phyloP scores from a whole-genome alignment of 1,140 invertebrate genomes.

The Anoplophora glabripennis region DNA sequence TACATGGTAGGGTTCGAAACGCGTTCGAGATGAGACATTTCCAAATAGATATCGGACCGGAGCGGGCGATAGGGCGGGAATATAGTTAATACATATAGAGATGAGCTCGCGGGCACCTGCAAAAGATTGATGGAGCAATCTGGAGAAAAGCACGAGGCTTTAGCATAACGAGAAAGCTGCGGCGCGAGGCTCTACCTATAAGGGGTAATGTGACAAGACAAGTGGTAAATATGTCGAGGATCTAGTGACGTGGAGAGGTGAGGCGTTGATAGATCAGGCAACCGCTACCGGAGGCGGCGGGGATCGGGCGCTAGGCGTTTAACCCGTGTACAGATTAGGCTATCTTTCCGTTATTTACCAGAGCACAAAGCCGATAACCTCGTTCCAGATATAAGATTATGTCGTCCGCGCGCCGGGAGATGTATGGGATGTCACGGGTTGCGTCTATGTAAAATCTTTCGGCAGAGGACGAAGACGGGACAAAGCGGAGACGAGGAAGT shows the following conservation, averaged over 20 bases:
- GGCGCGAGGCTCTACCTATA: constrained; percentile 7
- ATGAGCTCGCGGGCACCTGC: no score
- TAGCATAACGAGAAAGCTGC: constrained; percentile 23
- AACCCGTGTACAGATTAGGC: constrained; percentile 27
- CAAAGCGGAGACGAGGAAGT: no score
- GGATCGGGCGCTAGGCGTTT: constrained; percentile 16
- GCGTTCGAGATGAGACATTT: no score
- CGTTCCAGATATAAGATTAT: constrained; percentile 17
- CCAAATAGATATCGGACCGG: neutral
- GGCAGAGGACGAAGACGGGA: no score
- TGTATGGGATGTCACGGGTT: neutral
- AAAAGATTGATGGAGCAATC: constrained; percentile 32
- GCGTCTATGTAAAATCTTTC: no score
- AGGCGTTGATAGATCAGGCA: constrained; percentile 30
- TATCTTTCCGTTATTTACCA: constrained; percentile 23
- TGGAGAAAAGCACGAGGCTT: constrained; percentile 31
- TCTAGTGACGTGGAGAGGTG: constrained; percentile 28
- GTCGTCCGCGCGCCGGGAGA: constrained; percentile 14
- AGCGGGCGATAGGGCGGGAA: neutral
- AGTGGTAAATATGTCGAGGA: constrained; percentile 30
- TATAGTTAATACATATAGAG: no score
- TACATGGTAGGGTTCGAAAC: no score
- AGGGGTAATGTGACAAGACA: constrained; percentile 29
- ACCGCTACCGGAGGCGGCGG: neutral
- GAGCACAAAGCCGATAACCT: constrained; percentile 12